Evolutionary conservation across 2,113 vertebrate species (phyloP), one percentile per base, ranked within the genome.

Genomic region (Irena cyanogastra): DNA sequence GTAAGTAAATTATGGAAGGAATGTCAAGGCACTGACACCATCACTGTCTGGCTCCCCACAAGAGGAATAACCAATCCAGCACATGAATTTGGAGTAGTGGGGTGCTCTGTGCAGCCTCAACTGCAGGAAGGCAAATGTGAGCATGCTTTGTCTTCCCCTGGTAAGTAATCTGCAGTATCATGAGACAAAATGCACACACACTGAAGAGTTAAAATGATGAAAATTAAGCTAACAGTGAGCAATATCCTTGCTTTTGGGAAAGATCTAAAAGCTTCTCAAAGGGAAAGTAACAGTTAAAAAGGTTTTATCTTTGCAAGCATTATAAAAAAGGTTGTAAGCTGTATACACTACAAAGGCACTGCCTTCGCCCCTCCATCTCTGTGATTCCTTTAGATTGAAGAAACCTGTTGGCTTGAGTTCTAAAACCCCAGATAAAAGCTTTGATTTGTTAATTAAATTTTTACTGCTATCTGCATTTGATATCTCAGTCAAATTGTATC

Each of bases 371-470:
- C 95, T 93, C 75, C 24, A 13, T 64, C 90, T 80, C 87, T 64
- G 60, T 81, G 78, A 94, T 95, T 95, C 95, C 95, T 97, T 91
- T 89, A 97, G 96, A 97, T 93, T 63, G 96, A 97, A 97, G 97
- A 96, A 97, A 97, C 91, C 95, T 97, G 95, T 97, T 98, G 98
- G 98, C 97, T 92, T 59, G 88, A 97, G 97, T 98, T 98, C 97
- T 98, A 87, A 98, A 97, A 93, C 92, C 65, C 80, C 86, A 97
- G 97, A 97, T 97, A 96, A 97, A 98, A 97, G 97, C 97, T 97
- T 98, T 97, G 97, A 97, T 97, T 98, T 97, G 96, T 98, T 98
- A 98, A 98, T 98, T 98, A 98, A 98, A 97, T 97, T 98, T 98
- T 98, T 98, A 98, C 97, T 96, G 90, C 93, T 98, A 98, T 98